Percentiles rank a stretch among this genome's conserved stretches.
These are phyloP conservation scores for Psittacula echo DNA, from an alignment of 2,797 vertebrate species.

Conservation along the genomic window DNA sequence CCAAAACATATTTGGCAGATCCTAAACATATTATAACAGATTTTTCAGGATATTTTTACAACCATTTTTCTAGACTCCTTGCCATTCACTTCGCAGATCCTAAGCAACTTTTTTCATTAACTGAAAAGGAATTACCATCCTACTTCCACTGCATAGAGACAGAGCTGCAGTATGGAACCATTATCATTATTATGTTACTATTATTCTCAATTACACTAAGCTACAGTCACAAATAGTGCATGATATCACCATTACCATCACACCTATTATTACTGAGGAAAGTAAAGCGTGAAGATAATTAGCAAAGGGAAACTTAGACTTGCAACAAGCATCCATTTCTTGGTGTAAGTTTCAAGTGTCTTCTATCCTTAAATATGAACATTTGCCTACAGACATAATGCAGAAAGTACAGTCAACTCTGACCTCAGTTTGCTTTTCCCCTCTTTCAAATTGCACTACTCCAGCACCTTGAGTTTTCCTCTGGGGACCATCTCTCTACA, in stretches of 20 bases:
- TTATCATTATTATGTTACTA: slow-evolving; percentile 2
- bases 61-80: background rate
- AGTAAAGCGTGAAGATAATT: background rate
- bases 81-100: background rate
- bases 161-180: background rate
- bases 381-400: background rate
- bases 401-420: background rate
- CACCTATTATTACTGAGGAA: background rate
- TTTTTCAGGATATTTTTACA: background rate
- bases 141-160: background rate
- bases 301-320: background rate
- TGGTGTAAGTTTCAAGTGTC: background rate
- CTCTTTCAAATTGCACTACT: background rate
- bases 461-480: background rate
- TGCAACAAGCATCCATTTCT: background rate
- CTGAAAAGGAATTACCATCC: background rate
- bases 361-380: background rate
- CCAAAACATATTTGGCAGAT: slow-evolving; percentile 25
- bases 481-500: background rate
- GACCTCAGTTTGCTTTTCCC: background rate
- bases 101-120: background rate
- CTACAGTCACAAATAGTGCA: background rate
- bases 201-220: slow-evolving; percentile 34
- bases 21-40: background rate
- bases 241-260: background rate